These are phyloP conservation scores for Gasterosteus nipponicus DNA, from an alignment of 2,113 vertebrate genomes.

Conservation along the genomic window DNA sequence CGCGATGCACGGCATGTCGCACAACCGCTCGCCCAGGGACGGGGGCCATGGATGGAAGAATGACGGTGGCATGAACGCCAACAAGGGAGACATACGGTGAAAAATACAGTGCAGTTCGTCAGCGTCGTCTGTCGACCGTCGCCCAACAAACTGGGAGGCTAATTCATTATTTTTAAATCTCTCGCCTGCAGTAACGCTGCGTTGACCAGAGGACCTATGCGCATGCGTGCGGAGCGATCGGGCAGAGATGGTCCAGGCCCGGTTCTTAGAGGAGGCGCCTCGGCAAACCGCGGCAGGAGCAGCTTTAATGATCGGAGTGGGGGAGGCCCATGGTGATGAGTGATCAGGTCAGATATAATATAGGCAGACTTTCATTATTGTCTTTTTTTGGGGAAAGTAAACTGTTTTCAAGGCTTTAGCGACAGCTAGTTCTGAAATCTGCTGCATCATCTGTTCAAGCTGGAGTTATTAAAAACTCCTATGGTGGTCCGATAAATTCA, in stretches of 20 bases:
- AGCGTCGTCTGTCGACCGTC: neutral
- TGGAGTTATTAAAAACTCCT: neutral
- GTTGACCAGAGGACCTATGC: constrained; percentile 71
- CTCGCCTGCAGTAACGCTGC: neutral
- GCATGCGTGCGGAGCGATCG: constrained; percentile 87
- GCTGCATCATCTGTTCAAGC: neutral
- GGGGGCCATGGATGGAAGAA: constrained; percentile 89
- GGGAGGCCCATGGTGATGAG: constrained; percentile 85
- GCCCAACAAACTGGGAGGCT: neutral
- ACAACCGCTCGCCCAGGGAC: constrained; percentile 87
- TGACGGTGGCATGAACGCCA: constrained; percentile 83
- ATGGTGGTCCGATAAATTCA: neutral
- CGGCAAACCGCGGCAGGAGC: constrained; percentile 84
- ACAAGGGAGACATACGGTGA: constrained; percentile 92
- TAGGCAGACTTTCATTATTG: too few relatives aligned
- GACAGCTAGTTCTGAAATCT: neutral
- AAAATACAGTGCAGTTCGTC: neutral
- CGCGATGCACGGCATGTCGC: constrained; percentile 81
- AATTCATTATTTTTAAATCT: neutral
- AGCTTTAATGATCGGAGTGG: constrained; percentile 86
- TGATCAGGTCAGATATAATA: constrained; percentile 80
- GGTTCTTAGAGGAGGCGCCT: constrained; percentile 83
- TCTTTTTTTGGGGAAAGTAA: too few relatives aligned
- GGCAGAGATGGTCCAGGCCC: constrained; percentile 89
- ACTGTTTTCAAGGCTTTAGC: neutral